Percentiles rank a stretch among this genome's conserved stretches.
These are phyloP conservation scores for Okamejei kenojei DNA, from an alignment of 2,797 vertebrate genomes.

Conservation along the genomic window DNA sequence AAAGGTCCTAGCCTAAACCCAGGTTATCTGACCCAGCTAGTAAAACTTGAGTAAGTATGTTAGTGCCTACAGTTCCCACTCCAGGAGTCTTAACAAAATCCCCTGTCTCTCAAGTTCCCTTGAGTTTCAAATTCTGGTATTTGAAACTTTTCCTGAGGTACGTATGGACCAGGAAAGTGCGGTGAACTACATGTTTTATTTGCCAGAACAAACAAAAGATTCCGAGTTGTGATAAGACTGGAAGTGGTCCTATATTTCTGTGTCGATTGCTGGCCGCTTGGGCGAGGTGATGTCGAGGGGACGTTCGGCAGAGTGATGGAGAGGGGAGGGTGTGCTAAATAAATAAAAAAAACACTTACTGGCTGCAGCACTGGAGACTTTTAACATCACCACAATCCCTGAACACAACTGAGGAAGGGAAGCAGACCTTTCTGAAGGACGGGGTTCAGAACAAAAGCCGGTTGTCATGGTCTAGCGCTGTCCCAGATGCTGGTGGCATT, in stretches of 20 bases:
- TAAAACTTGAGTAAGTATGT: background rate
- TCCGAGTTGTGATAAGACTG: background rate
- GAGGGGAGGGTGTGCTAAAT: background rate
- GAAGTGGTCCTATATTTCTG: background rate
- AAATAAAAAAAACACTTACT: background rate
- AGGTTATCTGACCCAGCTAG: background rate
- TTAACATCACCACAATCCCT: too few species aligned
- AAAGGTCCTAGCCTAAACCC: background rate
- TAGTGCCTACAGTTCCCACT: background rate
- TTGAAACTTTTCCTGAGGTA: background rate
- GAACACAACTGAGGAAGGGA: too few species aligned
- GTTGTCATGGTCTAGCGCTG: too few species aligned
- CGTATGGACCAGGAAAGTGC: background rate
- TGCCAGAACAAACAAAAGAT: background rate
- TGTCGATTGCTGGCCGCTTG: background rate
- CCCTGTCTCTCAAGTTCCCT: background rate
- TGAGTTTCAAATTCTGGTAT: constrained; percentile 12
- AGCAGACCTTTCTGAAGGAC: too few species aligned
- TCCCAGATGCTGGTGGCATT: too few species aligned
- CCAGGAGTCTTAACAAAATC: background rate
- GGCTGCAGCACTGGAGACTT: background rate
- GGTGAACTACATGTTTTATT: background rate
- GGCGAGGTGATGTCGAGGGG: too few species aligned
- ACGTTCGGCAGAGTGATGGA: background rate
- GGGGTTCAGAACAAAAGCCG: too few species aligned